Percentiles rank a stretch among this genome's conserved stretches.
These are phyloP conservation scores for Orchesellides sinensis DNA, from an alignment of 2,888 invertebrate species.

Conservation along the genomic window DNA sequence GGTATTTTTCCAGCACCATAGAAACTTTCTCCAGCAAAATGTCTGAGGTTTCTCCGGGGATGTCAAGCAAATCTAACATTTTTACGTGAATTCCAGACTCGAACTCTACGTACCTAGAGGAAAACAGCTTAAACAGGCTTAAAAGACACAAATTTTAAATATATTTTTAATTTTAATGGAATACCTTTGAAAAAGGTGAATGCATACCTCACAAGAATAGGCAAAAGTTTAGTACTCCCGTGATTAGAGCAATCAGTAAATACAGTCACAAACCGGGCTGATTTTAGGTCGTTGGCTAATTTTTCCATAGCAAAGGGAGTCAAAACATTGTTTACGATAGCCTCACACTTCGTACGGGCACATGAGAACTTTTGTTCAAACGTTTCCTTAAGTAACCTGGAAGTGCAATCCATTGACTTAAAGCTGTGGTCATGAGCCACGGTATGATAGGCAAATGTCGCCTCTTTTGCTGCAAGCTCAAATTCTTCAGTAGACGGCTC, in stretches of 20 bases:
- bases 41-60: constrained; percentile 41
- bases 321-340: constrained; percentile 31
- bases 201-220: constrained; percentile 36
- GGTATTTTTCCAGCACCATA: not conserved
- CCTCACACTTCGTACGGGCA: constrained; percentile 35
- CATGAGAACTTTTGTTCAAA: constrained; percentile 21
- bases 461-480: constrained; percentile 49
- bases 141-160: no score
- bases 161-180: no score
- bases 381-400: constrained; percentile 10
- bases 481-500: not conserved
- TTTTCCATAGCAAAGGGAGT: not conserved
- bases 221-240: constrained; percentile 26
- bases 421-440: constrained; percentile 39
- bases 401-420: constrained; percentile 24
- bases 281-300: not conserved
- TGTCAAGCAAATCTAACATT: constrained; percentile 19
- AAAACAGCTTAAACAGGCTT: no score
- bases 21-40: constrained; percentile 1
- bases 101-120: no score
- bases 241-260: constrained; percentile 48
- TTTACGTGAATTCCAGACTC: not conserved
- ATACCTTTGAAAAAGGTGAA: constrained; percentile 30
- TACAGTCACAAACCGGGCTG: constrained; percentile 6
- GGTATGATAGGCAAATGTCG: constrained; percentile 38